phyloP scores from a whole-genome alignment of 2,113 vertebrate species.

The Tachycineta bicolor region DNA sequence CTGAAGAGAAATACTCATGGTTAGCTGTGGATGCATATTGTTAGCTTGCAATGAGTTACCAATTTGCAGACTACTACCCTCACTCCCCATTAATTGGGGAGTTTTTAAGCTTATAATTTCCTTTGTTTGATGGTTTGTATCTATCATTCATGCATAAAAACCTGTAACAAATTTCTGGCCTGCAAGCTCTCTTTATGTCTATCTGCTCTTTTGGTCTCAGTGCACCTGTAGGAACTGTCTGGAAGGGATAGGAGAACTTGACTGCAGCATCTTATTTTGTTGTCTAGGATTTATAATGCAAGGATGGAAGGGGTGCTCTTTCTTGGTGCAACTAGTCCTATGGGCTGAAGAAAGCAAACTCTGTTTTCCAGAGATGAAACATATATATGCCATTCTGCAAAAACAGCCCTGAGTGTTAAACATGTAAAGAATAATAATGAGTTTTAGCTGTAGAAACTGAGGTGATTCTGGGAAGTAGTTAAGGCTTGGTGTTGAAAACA shows the following conservation, averaged over 20 bases:
- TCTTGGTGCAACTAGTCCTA: not conserved
- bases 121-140: not conserved
- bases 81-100: not conserved
- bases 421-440: not conserved
- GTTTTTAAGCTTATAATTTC: not conserved
- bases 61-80: not conserved
- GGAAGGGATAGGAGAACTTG: not conserved
- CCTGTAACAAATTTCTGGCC: not conserved
- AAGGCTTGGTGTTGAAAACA: not conserved
- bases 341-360: not conserved
- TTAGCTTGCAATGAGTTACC: not conserved
- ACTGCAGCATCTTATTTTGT: not conserved
- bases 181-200: not conserved
- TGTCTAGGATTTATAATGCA: not conserved
- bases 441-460: not conserved
- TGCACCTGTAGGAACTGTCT: not conserved
- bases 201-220: not conserved
- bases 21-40: not conserved
- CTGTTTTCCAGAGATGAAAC: not conserved
- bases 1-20: not conserved
- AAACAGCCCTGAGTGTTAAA: not conserved
- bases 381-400: accelerated
- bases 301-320: not conserved
- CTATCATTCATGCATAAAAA: not conserved
- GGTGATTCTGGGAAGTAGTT: not conserved